Conservation (phyloP, 30 jellyfish, hydroid and myxozoan species). For the Chironex yamaguchii region DNA sequence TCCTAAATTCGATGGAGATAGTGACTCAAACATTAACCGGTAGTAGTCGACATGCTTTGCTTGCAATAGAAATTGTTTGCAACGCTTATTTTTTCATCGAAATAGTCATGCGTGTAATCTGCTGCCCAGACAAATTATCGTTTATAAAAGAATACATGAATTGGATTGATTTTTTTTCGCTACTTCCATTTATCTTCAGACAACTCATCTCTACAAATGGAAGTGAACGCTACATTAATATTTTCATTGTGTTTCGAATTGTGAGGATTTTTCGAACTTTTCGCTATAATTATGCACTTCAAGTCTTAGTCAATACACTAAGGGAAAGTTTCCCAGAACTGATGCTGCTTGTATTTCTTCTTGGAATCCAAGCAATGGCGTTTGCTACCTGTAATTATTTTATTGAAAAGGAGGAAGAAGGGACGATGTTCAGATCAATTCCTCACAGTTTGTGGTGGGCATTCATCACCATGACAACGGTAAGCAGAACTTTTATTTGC, state of each 20-base stretch:
- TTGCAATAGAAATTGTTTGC: slow-evolving; percentile 61
- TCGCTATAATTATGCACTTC: slow-evolving; percentile 89
- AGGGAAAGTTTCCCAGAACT: slow-evolving; percentile 88
- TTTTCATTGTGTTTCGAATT: slow-evolving; percentile 85
- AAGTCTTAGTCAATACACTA: slow-evolving; percentile 85
- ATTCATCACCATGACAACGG: slow-evolving; percentile 94
- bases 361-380: slow-evolving; percentile 76
- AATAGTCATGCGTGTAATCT: slow-evolving; percentile 61
- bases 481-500: no score
- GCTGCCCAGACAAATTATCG: slow-evolving; percentile 75
- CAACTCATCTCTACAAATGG: slow-evolving; percentile 13
- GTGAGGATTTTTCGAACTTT: slow-evolving; percentile 89
- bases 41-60: slow-evolving; percentile 1
- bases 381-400: slow-evolving; percentile 86
- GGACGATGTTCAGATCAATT: slow-evolving; percentile 70
- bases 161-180: slow-evolving; percentile 79
- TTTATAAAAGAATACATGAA: slow-evolving; percentile 70
- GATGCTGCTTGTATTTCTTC: slow-evolving; percentile 78
- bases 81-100: slow-evolving; percentile 77
- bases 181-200: slow-evolving; percentile 78
- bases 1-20: slow-evolving; percentile 70
- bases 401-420: slow-evolving; percentile 60
- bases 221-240: slow-evolving; percentile 53
- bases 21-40: slow-evolving; percentile 30
- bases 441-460: slow-evolving; percentile 97